Evolutionary conservation across 2,113 vertebrate species (phyloP).

Genomic region (Salvelinus sp.): DNA sequence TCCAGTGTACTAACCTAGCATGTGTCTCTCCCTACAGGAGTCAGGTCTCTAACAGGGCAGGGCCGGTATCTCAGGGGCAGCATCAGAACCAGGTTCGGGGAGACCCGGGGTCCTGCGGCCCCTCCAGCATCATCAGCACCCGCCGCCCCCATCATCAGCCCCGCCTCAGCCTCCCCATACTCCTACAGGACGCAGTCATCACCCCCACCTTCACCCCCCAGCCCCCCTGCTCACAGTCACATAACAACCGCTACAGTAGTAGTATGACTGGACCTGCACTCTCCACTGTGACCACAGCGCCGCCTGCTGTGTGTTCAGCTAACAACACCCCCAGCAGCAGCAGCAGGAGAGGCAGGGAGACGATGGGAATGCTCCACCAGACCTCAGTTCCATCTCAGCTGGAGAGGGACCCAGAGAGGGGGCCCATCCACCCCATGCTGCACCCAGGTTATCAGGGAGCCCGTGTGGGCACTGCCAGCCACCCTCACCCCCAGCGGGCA

Average conservation of each 20-base stretch:
- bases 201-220: conserved; percentile 60
- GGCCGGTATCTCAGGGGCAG: conserved; percentile 62
- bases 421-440: conserved; percentile 30
- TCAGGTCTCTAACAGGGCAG: conserved; percentile 55
- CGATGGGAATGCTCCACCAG: conserved; percentile 26
- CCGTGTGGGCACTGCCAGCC: conserved; percentile 32
- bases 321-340: conserved; percentile 49
- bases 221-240: conserved; percentile 36
- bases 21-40: conserved; percentile 46
- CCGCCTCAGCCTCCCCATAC: conserved; percentile 52
- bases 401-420: conserved; percentile 3
- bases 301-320: conserved; percentile 42
- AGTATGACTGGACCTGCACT: conserved; percentile 23
- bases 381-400: conserved; percentile 43
- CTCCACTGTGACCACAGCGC: conserved; percentile 33
- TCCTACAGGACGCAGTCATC: conserved; percentile 66
- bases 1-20: not conserved
- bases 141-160: conserved; percentile 47
- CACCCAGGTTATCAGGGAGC: conserved; percentile 55
- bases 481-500: conserved; percentile 35
- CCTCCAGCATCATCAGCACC: conserved; percentile 35
- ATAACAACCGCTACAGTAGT: conserved; percentile 30
- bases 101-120: conserved; percentile 54
- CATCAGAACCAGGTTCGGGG: conserved; percentile 56
- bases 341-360: conserved; percentile 35